A percentile compares a stretch with the other conserved stretches of the same genome.
Evolutionary conservation across 2,113 vertebrate species (phyloP).

Genomic region (Podocnemis expansa): DNA sequence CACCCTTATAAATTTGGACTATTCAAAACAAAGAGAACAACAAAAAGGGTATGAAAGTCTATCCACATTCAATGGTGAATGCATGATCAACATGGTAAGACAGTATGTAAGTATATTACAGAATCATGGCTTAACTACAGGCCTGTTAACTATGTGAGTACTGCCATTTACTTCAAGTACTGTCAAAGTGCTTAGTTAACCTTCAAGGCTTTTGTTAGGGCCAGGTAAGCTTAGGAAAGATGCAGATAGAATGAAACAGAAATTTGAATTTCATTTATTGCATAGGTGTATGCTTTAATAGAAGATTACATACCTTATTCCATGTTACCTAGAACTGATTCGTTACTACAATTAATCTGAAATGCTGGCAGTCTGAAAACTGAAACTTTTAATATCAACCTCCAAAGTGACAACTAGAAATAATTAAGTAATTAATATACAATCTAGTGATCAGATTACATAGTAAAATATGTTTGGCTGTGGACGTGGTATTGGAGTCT

Average conservation of each 20-base stretch:
- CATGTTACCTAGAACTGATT: not conserved
- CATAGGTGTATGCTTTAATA: not conserved
- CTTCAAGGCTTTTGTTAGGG: not conserved
- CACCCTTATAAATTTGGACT: fast-evolving
- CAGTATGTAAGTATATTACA: fast-evolving
- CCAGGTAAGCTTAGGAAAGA: not conserved
- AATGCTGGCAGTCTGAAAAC: not conserved
- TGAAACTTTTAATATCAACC: not conserved
- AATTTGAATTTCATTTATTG: not conserved
- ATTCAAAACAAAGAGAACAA: not conserved
- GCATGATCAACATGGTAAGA: not conserved
- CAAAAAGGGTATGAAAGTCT: not conserved
- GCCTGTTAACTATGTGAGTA: fast-evolving
- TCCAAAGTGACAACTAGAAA: too few relatives aligned
- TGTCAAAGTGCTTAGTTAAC: not conserved
- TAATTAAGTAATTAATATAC: too few relatives aligned
- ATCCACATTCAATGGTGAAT: not conserved
- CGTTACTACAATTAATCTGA: not conserved
- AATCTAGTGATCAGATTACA: too few relatives aligned
- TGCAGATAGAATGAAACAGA: not conserved
- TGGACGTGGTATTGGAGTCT: too few relatives aligned
- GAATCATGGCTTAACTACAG: not conserved
- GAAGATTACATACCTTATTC: not conserved
- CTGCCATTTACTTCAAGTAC: not conserved
- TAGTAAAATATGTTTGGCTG: too few relatives aligned